phyloP scores from a whole-genome alignment of 92 coral and sea anemone genomes.

The Plumapathes pennacea region DNA sequence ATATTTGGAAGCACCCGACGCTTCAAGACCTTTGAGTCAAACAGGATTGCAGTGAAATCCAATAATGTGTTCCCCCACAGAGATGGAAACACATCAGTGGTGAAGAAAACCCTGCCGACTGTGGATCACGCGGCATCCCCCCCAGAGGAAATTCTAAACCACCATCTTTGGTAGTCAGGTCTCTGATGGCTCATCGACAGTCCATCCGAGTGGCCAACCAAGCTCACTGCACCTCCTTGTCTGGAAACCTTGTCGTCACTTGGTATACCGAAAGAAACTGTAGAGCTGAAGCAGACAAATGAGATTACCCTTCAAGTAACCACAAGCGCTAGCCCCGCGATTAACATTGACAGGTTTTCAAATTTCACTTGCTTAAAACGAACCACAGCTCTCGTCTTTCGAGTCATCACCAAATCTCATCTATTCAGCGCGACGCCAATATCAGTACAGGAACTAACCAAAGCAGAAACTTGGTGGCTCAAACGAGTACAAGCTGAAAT shows the following conservation, averaged over 20 bases:
- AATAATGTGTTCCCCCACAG: too few relatives aligned
- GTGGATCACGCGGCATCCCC: conserved; percentile 15
- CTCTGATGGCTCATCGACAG: conserved; percentile 9
- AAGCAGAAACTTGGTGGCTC: conserved; percentile 21
- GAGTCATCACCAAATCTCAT: conserved; percentile 35
- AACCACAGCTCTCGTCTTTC: conserved; percentile 25
- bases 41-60: conserved; percentile 27
- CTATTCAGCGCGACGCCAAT: conserved; percentile 26
- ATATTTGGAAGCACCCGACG: conserved; percentile 4
- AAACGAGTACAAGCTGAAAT: conserved; percentile 19
- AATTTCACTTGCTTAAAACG: conserved; percentile 13
- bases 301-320: conserved; percentile 6
- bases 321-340: background rate
- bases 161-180: conserved; percentile 22
- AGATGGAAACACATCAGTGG: conserved; percentile 8
- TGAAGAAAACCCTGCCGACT: conserved; percentile 35
- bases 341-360: conserved; percentile 15
- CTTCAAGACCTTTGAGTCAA: conserved; percentile 12
- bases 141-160: too few relatives aligned
- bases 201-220: conserved; percentile 6
- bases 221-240: conserved; percentile 4
- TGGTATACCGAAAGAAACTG: conserved; percentile 2
- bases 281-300: conserved; percentile 4
- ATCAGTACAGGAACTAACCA: conserved; percentile 19
- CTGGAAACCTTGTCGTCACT: conserved; percentile 2